phyloP scores from a whole-genome alignment of 2,888 invertebrate species.

The Cyrtodaria siliqua region DNA sequence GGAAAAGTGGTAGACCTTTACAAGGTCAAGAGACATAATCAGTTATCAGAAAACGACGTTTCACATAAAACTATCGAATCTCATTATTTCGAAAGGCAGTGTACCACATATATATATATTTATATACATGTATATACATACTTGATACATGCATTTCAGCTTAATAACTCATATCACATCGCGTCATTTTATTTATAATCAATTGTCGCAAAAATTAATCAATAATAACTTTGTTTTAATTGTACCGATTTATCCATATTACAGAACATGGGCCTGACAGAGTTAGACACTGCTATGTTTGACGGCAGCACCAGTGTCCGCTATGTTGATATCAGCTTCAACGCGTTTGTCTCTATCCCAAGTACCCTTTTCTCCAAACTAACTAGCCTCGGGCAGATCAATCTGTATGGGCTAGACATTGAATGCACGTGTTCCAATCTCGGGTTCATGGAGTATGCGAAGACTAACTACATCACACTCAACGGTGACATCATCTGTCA shows the following conservation, averaged over 20 bases:
- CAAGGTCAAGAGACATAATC: no score
- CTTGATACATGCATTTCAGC: no score
- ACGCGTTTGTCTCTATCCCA: constrained; percentile 30
- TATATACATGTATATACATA: no score
- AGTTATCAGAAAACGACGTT: no score
- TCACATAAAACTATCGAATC: no score
- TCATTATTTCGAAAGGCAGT: no score
- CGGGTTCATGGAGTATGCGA: constrained; percentile 30
- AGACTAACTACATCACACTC: constrained; percentile 39
- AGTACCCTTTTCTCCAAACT: constrained; percentile 20
- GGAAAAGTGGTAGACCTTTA: no score
- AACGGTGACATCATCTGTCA: constrained; percentile 47
- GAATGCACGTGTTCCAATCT: constrained; percentile 38
- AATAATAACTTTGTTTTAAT: no score
- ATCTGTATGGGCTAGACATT: constrained; percentile 42
- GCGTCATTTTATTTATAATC: no score
- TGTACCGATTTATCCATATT: background rate
- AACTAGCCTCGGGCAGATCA: constrained; percentile 31
- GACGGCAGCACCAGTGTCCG: constrained; percentile 33
- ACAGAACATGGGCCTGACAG: constrained; percentile 42
- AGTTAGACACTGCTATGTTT: constrained; percentile 27
- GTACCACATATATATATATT: no score
- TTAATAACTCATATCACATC: no score
- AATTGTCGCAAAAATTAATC: no score
- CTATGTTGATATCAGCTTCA: constrained; percentile 51